These are phyloP conservation scores for Neomonachus schauinslandi DNA, from an alignment of 2,113 vertebrate species.

Conservation along the genomic window DNA sequence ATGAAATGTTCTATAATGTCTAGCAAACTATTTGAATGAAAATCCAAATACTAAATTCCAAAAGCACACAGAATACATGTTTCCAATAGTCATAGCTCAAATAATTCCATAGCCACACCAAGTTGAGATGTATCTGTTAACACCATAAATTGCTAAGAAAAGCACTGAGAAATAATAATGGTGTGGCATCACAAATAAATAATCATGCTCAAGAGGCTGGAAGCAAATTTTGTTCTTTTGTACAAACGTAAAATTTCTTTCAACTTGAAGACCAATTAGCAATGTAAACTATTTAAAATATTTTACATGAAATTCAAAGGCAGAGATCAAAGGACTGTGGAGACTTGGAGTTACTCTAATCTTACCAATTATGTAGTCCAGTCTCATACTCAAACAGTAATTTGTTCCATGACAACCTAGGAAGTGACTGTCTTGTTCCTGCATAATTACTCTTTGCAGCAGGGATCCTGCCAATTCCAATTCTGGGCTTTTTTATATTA, in stretches of 20 bases:
- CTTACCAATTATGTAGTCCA: not conserved
- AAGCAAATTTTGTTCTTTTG: slow-evolving; percentile 29
- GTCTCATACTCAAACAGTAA: slow-evolving; percentile 7
- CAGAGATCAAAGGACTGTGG: slow-evolving; percentile 21
- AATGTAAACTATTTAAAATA: slow-evolving; percentile 61
- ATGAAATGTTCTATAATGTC: not conserved
- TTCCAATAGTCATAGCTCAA: not conserved
- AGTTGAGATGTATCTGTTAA: not conserved
- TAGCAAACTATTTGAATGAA: not conserved
- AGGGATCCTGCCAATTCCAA: not conserved
- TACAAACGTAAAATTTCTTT: slow-evolving; percentile 30
- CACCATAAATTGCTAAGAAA: not conserved
- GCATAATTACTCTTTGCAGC: not conserved
- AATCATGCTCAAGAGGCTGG: not conserved
- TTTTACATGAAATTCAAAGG: slow-evolving; percentile 51
- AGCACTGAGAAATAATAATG: slow-evolving; percentile 17
- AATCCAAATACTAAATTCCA: not conserved
- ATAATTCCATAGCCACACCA: not conserved
- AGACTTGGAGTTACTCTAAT: not conserved
- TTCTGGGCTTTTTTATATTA: not conserved
- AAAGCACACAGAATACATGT: not conserved
- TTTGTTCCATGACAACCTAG: not conserved
- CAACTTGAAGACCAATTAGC: slow-evolving; percentile 43
- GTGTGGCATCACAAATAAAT: not conserved
- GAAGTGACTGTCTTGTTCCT: not conserved